phyloP scores from a whole-genome alignment of 2,888 invertebrate genomes.

The Hoplodrina blanda region DNA sequence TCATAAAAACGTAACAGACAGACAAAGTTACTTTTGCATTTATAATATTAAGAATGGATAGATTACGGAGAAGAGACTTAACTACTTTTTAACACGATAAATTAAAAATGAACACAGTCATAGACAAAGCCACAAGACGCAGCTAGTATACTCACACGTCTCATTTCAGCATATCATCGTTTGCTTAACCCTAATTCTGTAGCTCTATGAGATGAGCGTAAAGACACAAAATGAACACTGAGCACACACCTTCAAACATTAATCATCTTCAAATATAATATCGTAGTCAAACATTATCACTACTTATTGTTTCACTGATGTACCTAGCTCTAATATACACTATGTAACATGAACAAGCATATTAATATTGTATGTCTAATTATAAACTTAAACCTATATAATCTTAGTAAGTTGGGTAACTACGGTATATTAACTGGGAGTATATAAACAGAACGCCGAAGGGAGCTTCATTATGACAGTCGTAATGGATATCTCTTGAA shows the following conservation, averaged over 20 bases:
- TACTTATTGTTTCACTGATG: slow-evolving; percentile 43
- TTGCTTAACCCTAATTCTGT: slow-evolving; percentile 20
- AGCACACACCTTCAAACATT: slow-evolving; percentile 33
- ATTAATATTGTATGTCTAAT: slow-evolving; percentile 49
- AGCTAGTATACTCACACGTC: neutral
- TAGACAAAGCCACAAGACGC: neutral
- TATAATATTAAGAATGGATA: no score
- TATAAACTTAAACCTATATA: slow-evolving; percentile 40
- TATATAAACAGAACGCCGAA: neutral
- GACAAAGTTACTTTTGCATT: no score
- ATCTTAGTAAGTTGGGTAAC: slow-evolving; percentile 9
- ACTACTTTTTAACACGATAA: neutral
- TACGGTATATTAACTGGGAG: neutral
- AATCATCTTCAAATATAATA: slow-evolving; percentile 50
- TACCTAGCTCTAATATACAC: slow-evolving; percentile 38
- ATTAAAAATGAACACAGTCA: neutral
- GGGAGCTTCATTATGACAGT: no score
- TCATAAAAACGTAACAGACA: no score
- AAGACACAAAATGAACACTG: slow-evolving; percentile 29
- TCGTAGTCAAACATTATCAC: slow-evolving; percentile 32
- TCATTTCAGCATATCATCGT: slow-evolving; percentile 35
- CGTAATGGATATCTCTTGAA: neutral
- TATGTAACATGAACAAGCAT: slow-evolving; percentile 13
- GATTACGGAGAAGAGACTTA: neutral
- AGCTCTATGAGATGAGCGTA: slow-evolving; percentile 7